Evolutionary conservation across 2,113 vertebrate genomes (phyloP), one percentile per base, ranked within the genome.

Genomic region (Coturnix japonica): DNA sequence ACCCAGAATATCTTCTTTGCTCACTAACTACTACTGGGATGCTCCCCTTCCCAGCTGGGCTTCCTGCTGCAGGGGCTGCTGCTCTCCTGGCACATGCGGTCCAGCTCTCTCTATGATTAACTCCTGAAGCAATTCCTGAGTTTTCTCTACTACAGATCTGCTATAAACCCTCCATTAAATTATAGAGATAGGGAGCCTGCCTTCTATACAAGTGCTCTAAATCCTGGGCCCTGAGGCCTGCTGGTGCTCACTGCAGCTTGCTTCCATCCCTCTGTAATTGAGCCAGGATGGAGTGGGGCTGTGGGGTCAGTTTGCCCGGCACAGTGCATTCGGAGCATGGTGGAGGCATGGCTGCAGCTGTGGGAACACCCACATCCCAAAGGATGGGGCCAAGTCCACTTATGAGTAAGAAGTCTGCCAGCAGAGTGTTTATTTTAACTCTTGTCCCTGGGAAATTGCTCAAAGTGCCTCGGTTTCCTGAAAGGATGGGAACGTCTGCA

Each of bases 131-230:
- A 85, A 79, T 91, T 82, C 35, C 64, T 35, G 84, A 81, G 57
- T 86, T 91, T 43, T 69, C 51, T 94, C 74, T 93, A n/a, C 80
- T 92, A 81, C 73, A 82, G 91, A 74, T 86, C 30, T 93, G 31
- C 80, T 92, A 78, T 73, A 82, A 91, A 74, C 84, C 25, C 51
- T n/a, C 30, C 59, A 33, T 73, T 93, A 87, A 95, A 95, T 95
- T 94, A 93, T 95, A 91, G 46, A 20, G 75, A 96, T 63, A 72
- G 60, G 28, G 41, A 94, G 18, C 37, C 74, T 76, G 86, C 56
- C 57, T 94, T 90, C 87, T 84, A 49, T 78, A 79, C 49, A 15
- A 63, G 67, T 59, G 76, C 80, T 81, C 77, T 85, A 81, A 91
- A 79, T 79, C 66, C 30, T 49, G 46, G 41, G 49, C 88, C 83